Percentiles rank a stretch among this genome's conserved stretches.
Conservation (phyloP, 2,113 vertebrate species). For the Riparia riparia region DNA sequence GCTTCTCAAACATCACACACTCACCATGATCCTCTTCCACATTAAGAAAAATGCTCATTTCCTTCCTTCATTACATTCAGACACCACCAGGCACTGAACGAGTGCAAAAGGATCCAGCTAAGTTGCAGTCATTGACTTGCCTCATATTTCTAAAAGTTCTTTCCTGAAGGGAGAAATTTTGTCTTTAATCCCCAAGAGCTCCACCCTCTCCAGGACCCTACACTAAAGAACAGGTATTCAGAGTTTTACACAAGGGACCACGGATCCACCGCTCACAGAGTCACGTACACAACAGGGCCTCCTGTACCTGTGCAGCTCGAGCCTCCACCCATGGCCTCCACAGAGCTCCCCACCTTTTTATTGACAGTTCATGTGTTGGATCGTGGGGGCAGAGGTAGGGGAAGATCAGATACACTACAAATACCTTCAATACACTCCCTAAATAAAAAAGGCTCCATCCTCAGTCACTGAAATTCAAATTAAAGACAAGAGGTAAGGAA, state of each 20-base stretch:
- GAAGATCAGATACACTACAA: not conserved
- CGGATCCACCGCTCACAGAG: not conserved
- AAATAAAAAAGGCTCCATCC: not conserved
- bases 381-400: not conserved
- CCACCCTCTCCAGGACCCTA: not conserved
- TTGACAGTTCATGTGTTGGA: not conserved
- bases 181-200: not conserved
- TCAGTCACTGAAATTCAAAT: not conserved
- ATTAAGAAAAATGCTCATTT: not conserved
- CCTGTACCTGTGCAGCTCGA: not conserved
- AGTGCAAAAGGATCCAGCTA: not conserved
- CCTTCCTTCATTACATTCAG: not conserved
- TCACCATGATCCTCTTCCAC: not conserved
- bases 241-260: accelerated
- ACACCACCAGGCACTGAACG: not conserved
- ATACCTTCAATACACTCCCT: not conserved
- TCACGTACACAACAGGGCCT: accelerated
- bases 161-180: not conserved
- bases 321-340: not conserved
- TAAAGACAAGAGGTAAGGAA: not conserved
- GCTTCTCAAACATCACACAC: not conserved
- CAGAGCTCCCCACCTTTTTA: not conserved
- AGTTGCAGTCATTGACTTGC: not conserved
- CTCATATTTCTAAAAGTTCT: not conserved
- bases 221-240: accelerated